Conservation (phyloP, 2,113 vertebrate species). For the Suricata suricatta region DNA sequence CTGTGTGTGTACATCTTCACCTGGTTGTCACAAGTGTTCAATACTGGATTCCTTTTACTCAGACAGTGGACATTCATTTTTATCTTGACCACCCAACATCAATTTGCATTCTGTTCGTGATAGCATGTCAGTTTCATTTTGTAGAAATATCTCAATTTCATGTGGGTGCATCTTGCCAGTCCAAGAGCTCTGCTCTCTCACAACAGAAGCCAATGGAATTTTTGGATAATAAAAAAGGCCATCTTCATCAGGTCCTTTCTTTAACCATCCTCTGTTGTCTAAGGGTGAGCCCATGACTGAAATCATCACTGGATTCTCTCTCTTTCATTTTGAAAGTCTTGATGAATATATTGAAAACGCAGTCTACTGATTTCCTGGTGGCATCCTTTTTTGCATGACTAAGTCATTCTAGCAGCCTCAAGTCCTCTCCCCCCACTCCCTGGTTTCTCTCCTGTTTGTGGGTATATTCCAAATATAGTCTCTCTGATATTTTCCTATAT, state of each 20-base stretch:
- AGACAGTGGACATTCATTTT: not conserved
- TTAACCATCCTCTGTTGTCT: not conserved
- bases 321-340: not conserved
- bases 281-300: not conserved
- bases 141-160: not conserved
- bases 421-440: not conserved
- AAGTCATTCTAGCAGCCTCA: not conserved
- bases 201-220: not conserved
- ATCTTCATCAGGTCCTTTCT: not conserved
- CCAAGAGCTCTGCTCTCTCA: not conserved
- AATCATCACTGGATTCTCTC: not conserved
- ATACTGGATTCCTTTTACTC: not conserved
- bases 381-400: not conserved
- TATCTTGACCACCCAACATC: not conserved
- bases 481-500: not conserved
- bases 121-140: not conserved
- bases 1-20: not conserved
- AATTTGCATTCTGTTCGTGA: not conserved
- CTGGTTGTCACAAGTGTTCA: not conserved
- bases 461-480: not conserved
- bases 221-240: not conserved
- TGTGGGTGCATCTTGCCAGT: not conserved
- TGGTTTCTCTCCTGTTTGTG: not conserved
- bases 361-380: not conserved
- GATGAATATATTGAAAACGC: not conserved